Evolutionary conservation across 2,797 vertebrate species (phyloP).

Genomic region (Antrozous pallidus): DNA sequence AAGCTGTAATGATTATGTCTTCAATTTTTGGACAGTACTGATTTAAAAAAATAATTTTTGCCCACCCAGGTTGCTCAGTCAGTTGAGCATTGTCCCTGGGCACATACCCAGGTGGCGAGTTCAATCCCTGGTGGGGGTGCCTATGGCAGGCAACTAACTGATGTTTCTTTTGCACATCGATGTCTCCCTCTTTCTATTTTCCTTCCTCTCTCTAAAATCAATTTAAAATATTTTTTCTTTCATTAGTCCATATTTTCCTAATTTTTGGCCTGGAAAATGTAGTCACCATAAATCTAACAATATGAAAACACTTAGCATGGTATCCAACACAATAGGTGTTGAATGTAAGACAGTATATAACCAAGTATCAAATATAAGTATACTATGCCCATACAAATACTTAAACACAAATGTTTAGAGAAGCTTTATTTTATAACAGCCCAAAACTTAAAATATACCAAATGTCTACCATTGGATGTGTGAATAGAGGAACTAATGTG

Average conservation of each 20-base stretch:
- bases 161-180: not conserved
- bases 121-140: not conserved
- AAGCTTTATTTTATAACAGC: not conserved
- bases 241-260: slow-evolving; percentile 12
- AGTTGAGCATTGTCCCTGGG: not conserved
- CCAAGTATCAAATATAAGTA: slow-evolving; percentile 8
- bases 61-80: not conserved
- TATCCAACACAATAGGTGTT: not conserved
- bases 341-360: not conserved
- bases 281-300: slow-evolving; percentile 36
- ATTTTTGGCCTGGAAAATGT: slow-evolving; percentile 18
- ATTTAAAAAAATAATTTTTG: not conserved
- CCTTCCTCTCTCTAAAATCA: not conserved
- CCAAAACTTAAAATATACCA: not conserved
- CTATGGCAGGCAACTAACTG: not conserved
- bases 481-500: not conserved
- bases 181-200: not conserved
- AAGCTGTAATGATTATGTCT: not conserved
- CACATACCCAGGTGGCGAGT: not conserved
- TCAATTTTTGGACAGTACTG: not conserved
- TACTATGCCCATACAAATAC: not conserved
- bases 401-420: not conserved
- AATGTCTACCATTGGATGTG: not conserved
- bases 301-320: not conserved
- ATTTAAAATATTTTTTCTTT: not conserved